A percentile compares a stretch with the other conserved stretches of the same genome.
Evolutionary conservation across 2,113 vertebrate genomes (phyloP).

Genomic region (Atrichornis clamosus): DNA sequence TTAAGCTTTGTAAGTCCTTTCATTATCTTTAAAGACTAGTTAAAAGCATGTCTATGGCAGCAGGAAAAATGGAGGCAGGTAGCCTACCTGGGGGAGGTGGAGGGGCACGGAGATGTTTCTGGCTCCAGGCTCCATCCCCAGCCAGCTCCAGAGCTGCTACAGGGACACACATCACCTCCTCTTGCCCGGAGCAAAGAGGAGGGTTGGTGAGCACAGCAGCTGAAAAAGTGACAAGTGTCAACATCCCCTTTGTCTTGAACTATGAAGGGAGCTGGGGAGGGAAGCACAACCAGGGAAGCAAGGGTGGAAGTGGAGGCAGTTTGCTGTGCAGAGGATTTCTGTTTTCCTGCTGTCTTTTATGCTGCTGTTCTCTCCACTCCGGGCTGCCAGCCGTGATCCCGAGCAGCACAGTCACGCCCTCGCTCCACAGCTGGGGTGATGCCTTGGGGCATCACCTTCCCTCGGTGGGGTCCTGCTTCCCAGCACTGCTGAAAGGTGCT

Average conservation of each 20-base stretch:
- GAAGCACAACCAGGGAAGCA: rapidly evolving
- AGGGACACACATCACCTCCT: not conserved
- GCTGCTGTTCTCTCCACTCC: rapidly evolving
- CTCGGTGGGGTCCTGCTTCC: rapidly evolving
- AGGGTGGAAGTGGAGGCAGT: not conserved
- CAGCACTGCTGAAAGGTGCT: not conserved
- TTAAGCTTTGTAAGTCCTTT: slow-evolving; percentile 53
- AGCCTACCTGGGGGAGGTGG: not conserved
- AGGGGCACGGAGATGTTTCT: not conserved
- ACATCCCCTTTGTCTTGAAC: rapidly evolving
- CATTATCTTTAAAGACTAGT: slow-evolving; percentile 40
- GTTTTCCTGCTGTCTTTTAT: not conserved
- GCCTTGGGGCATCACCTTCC: rapidly evolving
- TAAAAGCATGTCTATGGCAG: not conserved
- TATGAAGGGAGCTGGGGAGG: not conserved
- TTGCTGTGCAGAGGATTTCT: not conserved
- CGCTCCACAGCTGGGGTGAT: rapidly evolving
- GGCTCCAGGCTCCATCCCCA: not conserved
- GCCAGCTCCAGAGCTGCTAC: not conserved
- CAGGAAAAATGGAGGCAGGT: not conserved
- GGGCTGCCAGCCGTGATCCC: not conserved
- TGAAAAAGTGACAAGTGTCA: not conserved
- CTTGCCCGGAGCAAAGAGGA: not conserved
- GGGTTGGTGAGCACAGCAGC: not conserved
- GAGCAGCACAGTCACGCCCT: rapidly evolving